A percentile compares a stretch with the other conserved stretches of the same genome.
Evolutionary conservation across 1,140 invertebrate species (phyloP).

Genomic region (Drosophila mojavensis): DNA sequence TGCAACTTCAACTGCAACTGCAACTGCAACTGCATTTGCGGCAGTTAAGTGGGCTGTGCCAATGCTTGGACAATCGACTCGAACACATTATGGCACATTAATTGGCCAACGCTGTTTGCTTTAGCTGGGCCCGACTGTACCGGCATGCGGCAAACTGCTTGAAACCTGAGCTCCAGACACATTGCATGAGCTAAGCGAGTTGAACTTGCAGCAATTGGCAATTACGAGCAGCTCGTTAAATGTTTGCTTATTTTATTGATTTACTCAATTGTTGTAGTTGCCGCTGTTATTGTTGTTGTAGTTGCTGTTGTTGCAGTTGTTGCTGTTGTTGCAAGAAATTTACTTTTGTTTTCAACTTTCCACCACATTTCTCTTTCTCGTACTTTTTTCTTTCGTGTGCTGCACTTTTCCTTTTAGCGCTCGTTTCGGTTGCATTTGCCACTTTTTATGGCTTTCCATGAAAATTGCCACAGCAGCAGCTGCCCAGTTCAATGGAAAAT

Average conservation of each 20-base stretch:
- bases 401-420: constrained; percentile 79
- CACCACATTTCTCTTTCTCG: constrained; percentile 72
- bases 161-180: neutral
- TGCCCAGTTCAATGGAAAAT: constrained; percentile 70
- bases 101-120: constrained; percentile 26
- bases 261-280: constrained; percentile 3
- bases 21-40: constrained; percentile 30
- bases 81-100: constrained; percentile 40
- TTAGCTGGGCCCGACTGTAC: constrained; percentile 4
- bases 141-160: neutral
- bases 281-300: neutral
- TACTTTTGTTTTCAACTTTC: constrained; percentile 77
- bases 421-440: constrained; percentile 50
- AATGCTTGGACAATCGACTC: constrained; percentile 23
- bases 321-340: constrained; percentile 52
- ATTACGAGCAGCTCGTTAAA: constrained; percentile 58
- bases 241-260: constrained; percentile 50
- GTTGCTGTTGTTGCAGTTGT: constrained; percentile 12
- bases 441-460: constrained; percentile 78
- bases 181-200: constrained; percentile 42
- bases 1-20: neutral
- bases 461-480: constrained; percentile 66
- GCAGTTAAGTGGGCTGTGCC: constrained; percentile 6
- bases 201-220: constrained; percentile 43
- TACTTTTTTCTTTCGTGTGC: constrained; percentile 35